Conservation (phyloP, 2,888 invertebrate genomes). For the Xylota sylvarum region DNA sequence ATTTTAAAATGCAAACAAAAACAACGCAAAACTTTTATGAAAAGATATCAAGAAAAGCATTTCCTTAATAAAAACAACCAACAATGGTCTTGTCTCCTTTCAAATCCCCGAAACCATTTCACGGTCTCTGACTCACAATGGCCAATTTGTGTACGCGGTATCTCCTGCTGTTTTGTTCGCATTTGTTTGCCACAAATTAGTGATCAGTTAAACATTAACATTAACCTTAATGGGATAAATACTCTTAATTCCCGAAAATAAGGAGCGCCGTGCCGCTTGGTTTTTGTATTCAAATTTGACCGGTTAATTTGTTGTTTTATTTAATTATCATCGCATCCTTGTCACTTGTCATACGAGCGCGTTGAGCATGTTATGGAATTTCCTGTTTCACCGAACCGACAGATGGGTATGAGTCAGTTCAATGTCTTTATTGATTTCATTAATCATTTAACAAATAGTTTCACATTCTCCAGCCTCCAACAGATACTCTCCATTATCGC, state of each 20-base stretch:
- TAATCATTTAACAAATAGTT: constrained; percentile 48
- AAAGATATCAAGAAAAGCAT: constrained; percentile 12
- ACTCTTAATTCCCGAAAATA: constrained; percentile 48
- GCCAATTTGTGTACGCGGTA: not conserved
- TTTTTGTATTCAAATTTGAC: constrained; percentile 48
- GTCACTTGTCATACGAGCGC: constrained; percentile 24
- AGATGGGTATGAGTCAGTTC: constrained; percentile 34
- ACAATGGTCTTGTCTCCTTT: not conserved
- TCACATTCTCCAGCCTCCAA: constrained; percentile 2
- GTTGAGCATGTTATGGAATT: constrained; percentile 30
- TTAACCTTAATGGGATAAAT: constrained; percentile 67
- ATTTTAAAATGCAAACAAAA: not conserved
- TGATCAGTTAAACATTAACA: constrained; percentile 66
- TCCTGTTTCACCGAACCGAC: constrained; percentile 24
- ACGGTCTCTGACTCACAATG: constrained; percentile 58
- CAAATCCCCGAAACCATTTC: constrained; percentile 17
- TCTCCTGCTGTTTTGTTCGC: constrained; percentile 39
- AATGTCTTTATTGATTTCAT: constrained; percentile 38
- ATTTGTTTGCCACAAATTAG: constrained; percentile 65
- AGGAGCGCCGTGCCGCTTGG: constrained; percentile 29
- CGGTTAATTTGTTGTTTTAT: constrained; percentile 59
- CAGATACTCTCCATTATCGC: constrained; percentile 52
- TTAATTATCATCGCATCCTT: constrained; percentile 51
- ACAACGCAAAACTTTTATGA: not conserved
- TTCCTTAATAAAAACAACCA: constrained; percentile 35